phyloP scores from a whole-genome alignment of 2,113 vertebrate species.

The Bubo bubo region DNA sequence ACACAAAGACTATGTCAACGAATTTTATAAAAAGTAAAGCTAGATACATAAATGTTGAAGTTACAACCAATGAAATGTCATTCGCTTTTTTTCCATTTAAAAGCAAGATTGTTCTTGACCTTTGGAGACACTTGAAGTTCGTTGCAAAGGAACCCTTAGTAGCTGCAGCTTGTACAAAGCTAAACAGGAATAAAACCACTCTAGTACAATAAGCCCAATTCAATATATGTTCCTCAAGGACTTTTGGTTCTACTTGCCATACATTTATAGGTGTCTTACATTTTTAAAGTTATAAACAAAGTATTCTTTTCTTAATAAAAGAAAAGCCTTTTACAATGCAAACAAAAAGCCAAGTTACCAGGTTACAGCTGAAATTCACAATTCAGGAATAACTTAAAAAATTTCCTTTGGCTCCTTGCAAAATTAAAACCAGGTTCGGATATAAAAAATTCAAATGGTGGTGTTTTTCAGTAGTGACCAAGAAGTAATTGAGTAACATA shows the following conservation, averaged over 20 bases:
- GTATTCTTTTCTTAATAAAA: neutral
- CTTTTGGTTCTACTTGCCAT: neutral
- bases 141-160: neutral
- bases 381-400: neutral
- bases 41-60: constrained; percentile 7
- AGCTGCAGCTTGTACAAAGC: constrained; percentile 11
- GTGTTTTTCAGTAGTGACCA: neutral
- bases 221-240: neutral
- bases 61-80: neutral
- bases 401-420: neutral
- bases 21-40: neutral
- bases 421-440: neutral
- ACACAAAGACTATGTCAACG: neutral
- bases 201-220: neutral
- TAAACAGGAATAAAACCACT: neutral
- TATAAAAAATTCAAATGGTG: neutral
- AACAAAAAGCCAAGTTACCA: neutral
- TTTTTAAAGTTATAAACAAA: neutral
- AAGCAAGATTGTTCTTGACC: constrained; percentile 18
- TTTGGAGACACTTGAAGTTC: constrained; percentile 8
- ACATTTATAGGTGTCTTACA: neutral
- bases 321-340: neutral
- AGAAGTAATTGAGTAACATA: neutral
- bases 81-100: constrained; percentile 18
- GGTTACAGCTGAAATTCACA: neutral